Percentiles rank a stretch among this genome's conserved stretches.
phyloP scores from a whole-genome alignment of 2,888 invertebrate genomes.

The Hecatera dysodea region DNA sequence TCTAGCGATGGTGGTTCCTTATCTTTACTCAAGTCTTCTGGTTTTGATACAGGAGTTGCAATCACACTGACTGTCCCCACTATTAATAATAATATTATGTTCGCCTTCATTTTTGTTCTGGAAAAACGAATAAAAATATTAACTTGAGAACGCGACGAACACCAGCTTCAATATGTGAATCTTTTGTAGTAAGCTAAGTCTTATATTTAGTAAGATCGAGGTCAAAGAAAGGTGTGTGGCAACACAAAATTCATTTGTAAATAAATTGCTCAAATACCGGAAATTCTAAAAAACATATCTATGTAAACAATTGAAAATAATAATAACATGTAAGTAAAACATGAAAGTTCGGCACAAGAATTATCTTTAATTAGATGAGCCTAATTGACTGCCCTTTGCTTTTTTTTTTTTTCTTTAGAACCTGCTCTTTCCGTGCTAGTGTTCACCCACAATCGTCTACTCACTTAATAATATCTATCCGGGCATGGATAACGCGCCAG shows the following conservation, averaged over 20 bases:
- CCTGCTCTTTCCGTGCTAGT: background rate
- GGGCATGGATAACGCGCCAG: slow-evolving; percentile 65
- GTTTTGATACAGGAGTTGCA: slow-evolving; percentile 74
- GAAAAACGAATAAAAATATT: slow-evolving; percentile 60
- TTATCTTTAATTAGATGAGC: background rate
- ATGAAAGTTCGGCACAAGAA: background rate
- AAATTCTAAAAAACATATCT: slow-evolving; percentile 14
- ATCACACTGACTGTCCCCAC: slow-evolving; percentile 74
- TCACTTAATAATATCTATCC: slow-evolving; percentile 57
- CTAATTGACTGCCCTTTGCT: background rate
- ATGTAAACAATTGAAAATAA: slow-evolving; percentile 8
- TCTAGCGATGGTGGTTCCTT: slow-evolving; percentile 64
- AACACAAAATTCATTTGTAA: slow-evolving; percentile 69
- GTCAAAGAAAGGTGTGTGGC: slow-evolving; percentile 83
- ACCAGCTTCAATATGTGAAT: slow-evolving; percentile 54
- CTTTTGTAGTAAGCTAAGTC: slow-evolving; percentile 58
- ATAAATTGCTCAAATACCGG: slow-evolving; percentile 63
- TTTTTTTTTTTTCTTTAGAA: background rate
- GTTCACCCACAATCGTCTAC: background rate
- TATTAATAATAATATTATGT: slow-evolving; percentile 71
- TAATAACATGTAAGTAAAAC: background rate
- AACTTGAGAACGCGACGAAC: slow-evolving; percentile 37
- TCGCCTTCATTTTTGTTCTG: slow-evolving; percentile 83
- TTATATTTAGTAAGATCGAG: slow-evolving; percentile 80
- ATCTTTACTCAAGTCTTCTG: slow-evolving; percentile 66